Evolutionary conservation across 1,140 invertebrate species (phyloP).

Genomic region (Monochamus saltuarius): DNA sequence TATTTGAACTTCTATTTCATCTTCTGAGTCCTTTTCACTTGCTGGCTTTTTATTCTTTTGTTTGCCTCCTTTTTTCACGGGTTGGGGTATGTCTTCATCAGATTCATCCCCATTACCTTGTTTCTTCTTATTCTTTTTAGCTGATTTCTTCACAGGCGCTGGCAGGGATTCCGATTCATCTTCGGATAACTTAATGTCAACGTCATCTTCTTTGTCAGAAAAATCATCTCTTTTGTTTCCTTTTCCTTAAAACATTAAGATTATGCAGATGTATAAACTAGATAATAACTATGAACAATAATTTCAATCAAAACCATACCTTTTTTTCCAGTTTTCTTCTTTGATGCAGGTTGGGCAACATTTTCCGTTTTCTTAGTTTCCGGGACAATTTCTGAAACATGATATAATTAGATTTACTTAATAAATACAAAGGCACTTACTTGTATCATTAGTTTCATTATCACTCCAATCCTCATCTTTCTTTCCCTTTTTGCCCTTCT

Average conservation of each 20-base stretch:
- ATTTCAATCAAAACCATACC: slow-evolving; percentile 36
- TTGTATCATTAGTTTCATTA: slow-evolving; percentile 57
- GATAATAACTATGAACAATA: not conserved
- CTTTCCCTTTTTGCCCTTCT: slow-evolving; percentile 54
- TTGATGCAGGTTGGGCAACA: slow-evolving; percentile 46
- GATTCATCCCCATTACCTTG: slow-evolving; percentile 11
- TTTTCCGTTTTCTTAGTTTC: slow-evolving; percentile 47
- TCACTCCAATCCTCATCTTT: slow-evolving; percentile 57
- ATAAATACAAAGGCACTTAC: slow-evolving; percentile 38
- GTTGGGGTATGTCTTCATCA: not conserved
- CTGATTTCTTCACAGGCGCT: slow-evolving; percentile 37
- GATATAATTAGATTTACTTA: not conserved
- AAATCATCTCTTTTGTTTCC: slow-evolving; percentile 57
- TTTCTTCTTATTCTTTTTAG: slow-evolving; percentile 53
- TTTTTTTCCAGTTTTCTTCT: slow-evolving; percentile 53
- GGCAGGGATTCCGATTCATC: slow-evolving; percentile 47
- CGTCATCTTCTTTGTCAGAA: slow-evolving; percentile 55
- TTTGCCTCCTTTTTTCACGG: not conserved
- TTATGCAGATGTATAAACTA: not conserved
- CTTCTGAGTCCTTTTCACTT: slow-evolving; percentile 2
- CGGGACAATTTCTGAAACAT: slow-evolving; percentile 19
- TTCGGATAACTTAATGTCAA: slow-evolving; percentile 52
- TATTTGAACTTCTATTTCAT: slow-evolving; percentile 7
- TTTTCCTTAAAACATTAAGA: slow-evolving; percentile 46
- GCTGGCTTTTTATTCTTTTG: slow-evolving; percentile 12